phyloP scores from a whole-genome alignment of 2,113 vertebrate species.

The Barnardius zonarius region DNA sequence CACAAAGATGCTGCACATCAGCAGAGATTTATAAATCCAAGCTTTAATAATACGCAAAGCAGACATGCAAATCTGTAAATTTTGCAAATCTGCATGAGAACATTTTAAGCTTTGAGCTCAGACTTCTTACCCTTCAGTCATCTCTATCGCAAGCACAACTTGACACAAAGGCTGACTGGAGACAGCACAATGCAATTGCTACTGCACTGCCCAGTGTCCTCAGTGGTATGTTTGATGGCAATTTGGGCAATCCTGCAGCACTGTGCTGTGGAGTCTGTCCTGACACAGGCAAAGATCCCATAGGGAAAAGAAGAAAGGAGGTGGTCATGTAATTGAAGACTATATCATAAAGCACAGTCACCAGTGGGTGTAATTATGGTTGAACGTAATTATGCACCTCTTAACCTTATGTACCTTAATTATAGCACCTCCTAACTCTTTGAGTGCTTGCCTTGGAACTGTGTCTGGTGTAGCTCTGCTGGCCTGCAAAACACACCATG shows the following conservation, averaged over 20 bases:
- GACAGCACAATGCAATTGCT: not conserved
- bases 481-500: accelerated
- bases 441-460: constrained; percentile 4
- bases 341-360: not conserved
- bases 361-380: constrained; percentile 54
- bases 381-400: constrained; percentile 31
- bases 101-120: not conserved
- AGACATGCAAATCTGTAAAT: not conserved
- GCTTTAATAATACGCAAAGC: not conserved
- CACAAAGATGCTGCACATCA: not conserved
- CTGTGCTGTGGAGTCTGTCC: not conserved
- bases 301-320: constrained; percentile 11
- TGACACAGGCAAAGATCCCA: not conserved
- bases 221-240: not conserved
- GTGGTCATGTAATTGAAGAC: constrained; percentile 50
- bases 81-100: not conserved
- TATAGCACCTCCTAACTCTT: constrained; percentile 9
- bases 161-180: not conserved
- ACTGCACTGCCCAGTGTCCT: not conserved
- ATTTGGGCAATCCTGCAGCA: not conserved
- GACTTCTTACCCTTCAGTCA: not conserved
- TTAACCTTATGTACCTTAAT: constrained; percentile 31
- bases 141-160: accelerated
- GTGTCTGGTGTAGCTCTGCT: not conserved
- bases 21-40: not conserved